Conservation (phyloP, 2,888 invertebrate genomes). For the Perizoma affinitatum region DNA sequence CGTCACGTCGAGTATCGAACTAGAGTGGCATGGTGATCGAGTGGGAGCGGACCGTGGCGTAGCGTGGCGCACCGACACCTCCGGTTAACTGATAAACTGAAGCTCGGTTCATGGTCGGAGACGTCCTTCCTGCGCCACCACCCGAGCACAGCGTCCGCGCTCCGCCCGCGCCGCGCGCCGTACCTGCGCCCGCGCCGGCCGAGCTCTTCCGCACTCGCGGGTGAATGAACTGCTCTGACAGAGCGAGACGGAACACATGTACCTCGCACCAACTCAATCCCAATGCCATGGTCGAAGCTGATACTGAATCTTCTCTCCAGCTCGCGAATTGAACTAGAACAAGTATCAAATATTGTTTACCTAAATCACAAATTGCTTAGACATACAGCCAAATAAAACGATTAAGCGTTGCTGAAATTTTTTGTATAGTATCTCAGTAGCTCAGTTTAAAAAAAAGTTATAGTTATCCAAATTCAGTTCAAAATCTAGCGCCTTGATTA, state of each 20-base stretch:
- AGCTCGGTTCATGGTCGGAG: conserved; percentile 79
- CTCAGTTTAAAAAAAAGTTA: too few species aligned
- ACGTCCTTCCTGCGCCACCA: conserved; percentile 75
- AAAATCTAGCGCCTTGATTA: too few species aligned
- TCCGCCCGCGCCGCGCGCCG: conserved; percentile 60
- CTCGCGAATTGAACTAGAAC: conserved; percentile 67
- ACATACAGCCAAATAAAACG: conserved; percentile 24
- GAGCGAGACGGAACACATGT: conserved; percentile 60
- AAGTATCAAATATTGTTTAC: conserved; percentile 52
- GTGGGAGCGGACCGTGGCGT: conserved; percentile 58
- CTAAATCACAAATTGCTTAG: too few species aligned
- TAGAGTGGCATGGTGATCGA: conserved; percentile 67
- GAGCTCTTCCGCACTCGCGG: conserved; percentile 78
- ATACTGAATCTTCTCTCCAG: conserved; percentile 66
- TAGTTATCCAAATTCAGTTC: too few species aligned
- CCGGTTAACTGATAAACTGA: conserved; percentile 81
- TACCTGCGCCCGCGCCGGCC: conserved; percentile 70
- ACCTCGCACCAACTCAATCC: conserved; percentile 42
- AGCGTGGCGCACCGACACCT: conserved; percentile 74
- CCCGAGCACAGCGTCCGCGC: conserved; percentile 63
- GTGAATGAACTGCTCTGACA: conserved; percentile 78
- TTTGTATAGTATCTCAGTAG: conserved; percentile 21
- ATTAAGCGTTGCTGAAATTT: conserved; percentile 38
- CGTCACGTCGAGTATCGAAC: conserved; percentile 60
- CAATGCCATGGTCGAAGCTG: conserved; percentile 78